Conservation (phyloP, 2,888 invertebrate genomes). For the Xanthorhoe spadicearia region DNA sequence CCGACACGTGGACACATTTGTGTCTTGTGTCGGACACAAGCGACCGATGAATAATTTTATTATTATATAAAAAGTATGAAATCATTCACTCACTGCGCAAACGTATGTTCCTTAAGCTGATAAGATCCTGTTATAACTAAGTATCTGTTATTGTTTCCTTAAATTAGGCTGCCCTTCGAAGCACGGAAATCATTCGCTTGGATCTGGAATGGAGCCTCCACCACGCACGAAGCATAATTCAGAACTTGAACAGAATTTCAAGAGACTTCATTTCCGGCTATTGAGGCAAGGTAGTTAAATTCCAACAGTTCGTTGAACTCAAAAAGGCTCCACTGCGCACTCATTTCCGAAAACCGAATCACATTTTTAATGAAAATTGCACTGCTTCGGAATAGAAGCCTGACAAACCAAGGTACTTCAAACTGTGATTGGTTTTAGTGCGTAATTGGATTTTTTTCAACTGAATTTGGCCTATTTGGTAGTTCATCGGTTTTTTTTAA, state of each 20-base stretch:
- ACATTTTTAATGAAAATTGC: constrained; percentile 8
- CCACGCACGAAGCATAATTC: constrained; percentile 6
- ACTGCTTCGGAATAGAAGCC: background rate
- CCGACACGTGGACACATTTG: no score
- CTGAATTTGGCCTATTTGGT: background rate
- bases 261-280: constrained; percentile 10
- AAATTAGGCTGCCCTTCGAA: background rate
- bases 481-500: no score
- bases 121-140: background rate
- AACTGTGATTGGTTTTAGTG: background rate
- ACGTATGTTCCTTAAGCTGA: no score
- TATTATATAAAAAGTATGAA: no score
- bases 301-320: constrained; percentile 18
- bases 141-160: background rate
- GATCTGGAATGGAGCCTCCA: background rate
- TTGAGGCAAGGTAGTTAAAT: constrained; percentile 24
- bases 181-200: background rate
- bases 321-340: constrained; percentile 17
- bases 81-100: no score
- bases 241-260: constrained; percentile 4
- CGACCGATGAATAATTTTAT: no score
- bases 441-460: background rate
- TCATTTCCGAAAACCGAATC: constrained; percentile 10
- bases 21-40: no score
- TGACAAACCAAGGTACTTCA: background rate